These are phyloP conservation scores for Drosophila parvula DNA, from an alignment of 1,140 invertebrate species.

Conservation along the genomic window DNA sequence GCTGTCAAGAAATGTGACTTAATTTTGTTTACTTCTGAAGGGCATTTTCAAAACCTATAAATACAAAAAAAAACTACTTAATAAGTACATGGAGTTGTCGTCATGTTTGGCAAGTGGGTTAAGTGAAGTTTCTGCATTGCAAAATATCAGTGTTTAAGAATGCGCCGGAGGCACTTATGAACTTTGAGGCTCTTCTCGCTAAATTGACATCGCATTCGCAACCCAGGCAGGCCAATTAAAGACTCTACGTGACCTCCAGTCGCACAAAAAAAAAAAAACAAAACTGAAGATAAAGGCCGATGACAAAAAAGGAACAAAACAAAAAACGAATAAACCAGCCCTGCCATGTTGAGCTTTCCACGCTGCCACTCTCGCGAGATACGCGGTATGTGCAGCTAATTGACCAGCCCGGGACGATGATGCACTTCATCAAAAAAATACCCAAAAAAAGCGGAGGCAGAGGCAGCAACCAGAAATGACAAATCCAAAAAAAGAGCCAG, in stretches of 20 bases:
- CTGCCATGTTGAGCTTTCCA: slow-evolving; percentile 65
- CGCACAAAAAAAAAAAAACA: slow-evolving; percentile 6
- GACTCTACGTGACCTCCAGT: slow-evolving; percentile 55
- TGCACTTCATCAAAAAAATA: slow-evolving; percentile 64
- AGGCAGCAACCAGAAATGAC: slow-evolving; percentile 38
- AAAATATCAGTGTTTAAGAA: slow-evolving; percentile 26
- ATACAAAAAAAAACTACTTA: background rate
- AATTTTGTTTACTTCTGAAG: background rate
- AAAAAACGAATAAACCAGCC: slow-evolving; percentile 33
- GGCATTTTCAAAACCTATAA: background rate
- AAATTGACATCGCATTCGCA: slow-evolving; percentile 58
- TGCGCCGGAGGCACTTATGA: slow-evolving; percentile 51
- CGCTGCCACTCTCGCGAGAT: slow-evolving; percentile 49
- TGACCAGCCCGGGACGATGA: slow-evolving; percentile 66
- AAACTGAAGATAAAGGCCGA: slow-evolving; percentile 28
- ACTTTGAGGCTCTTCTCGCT: slow-evolving; percentile 45
- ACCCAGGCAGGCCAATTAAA: slow-evolving; percentile 66
- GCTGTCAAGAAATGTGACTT: background rate
- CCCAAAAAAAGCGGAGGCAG: slow-evolving; percentile 24
- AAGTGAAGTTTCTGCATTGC: slow-evolving; percentile 25
- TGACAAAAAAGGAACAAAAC: slow-evolving; percentile 25
- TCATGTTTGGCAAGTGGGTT: slow-evolving; percentile 26
- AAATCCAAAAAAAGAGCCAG: slow-evolving; percentile 45
- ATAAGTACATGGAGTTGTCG: background rate
- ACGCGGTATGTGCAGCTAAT: slow-evolving; percentile 74